Conservation (phyloP, 2,113 vertebrate genomes). For the Coracopsis vasa region DNA sequence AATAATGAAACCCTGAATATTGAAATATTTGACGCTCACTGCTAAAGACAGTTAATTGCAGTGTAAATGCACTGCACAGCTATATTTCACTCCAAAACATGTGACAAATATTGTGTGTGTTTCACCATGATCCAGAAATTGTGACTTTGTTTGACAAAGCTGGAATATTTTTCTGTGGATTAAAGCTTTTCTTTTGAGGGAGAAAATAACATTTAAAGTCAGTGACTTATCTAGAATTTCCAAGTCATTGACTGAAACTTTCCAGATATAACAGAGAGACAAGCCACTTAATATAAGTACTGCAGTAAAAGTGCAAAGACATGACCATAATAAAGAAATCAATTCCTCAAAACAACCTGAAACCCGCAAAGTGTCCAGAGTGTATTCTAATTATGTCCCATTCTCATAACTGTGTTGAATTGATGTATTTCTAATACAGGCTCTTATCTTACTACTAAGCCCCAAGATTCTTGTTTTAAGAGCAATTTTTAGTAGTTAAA, state of each 20-base stretch:
- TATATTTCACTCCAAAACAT: not conserved
- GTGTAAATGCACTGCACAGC: not conserved
- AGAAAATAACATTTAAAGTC: not conserved
- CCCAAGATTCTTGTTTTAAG: not conserved
- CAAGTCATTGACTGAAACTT: not conserved
- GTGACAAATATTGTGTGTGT: not conserved
- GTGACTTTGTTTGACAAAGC: not conserved
- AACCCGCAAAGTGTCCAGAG: not conserved
- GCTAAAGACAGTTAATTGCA: not conserved
- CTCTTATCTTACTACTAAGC: not conserved
- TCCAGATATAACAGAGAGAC: not conserved
- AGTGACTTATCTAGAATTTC: not conserved
- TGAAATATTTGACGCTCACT: not conserved
- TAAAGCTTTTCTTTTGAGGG: not conserved
- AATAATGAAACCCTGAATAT: not conserved
- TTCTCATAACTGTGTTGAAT: not conserved
- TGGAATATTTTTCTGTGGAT: not conserved
- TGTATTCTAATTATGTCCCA: not conserved
- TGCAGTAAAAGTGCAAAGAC: not conserved
- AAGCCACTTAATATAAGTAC: not conserved
- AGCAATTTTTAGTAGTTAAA: not conserved
- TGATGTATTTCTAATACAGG: not conserved
- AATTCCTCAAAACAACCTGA: not conserved
- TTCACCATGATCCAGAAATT: not conserved
- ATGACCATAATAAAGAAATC: not conserved